Evolutionary conservation across 2,888 invertebrate genomes (phyloP), one percentile per base, ranked within the genome.

Genomic region (Xestobium rufovillosum): DNA sequence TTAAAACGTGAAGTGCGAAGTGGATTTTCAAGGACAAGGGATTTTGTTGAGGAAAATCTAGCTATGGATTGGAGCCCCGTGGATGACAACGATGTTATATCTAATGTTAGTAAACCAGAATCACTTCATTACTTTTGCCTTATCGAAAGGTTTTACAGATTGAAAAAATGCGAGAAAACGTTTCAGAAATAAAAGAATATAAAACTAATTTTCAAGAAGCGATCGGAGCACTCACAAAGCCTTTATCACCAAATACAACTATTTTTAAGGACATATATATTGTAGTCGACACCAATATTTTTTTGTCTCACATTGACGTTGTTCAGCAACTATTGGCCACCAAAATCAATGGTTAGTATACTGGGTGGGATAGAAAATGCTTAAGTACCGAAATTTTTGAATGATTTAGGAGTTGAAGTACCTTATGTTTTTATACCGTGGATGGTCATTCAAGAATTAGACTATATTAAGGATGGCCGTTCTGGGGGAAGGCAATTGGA

Each of bases 381-480:
- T n/a, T n/a, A n/a, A n/a, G n/a, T n/a, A n/a, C n/a, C n/a, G n/a
- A n/a, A n/a, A n/a, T n/a, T n/a, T n/a, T n/a, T n/a, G n/a, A n/a
- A n/a, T n/a, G n/a, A n/a, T 51, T 34, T 40, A 60, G 60, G 51
- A 15, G 39, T 49, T 4, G 47, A 45, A 12, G 40, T 43, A 26
- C 69, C 71, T 0, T 65, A 66, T 0, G 48, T 77, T 8, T 55
- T 72, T 36, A 68, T 76, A 1, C 76, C 77, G 1, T 76, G 76
- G 75, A 68, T 76, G 31, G 76, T 76, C 1, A 65, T 75, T 9
- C 72, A 70, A 43, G 77, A 77, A 53, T 44, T 77, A 41, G 76
- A 77, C 48, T 64, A 70, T 36, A 53, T 76, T 15, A 77, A 77
- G 63, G 61, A 63, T 50, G 40, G 23, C 6, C n/a, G 23, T 6